phyloP scores from a whole-genome alignment of 2,888 invertebrate species.

The Sclerodermus sp. region DNA sequence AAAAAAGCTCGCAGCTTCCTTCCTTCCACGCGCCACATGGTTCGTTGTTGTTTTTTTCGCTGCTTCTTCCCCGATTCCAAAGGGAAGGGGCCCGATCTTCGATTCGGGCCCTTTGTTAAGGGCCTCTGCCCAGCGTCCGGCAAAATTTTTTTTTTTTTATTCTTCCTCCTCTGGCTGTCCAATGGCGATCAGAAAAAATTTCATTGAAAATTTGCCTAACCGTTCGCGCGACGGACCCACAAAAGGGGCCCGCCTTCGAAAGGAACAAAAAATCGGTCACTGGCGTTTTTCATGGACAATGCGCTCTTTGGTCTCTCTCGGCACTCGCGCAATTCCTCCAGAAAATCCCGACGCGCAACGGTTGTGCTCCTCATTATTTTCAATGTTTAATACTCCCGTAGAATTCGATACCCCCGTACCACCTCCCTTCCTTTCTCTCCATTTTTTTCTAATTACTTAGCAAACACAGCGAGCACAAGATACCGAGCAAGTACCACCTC shows the following conservation, averaged over 20 bases:
- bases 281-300: constrained; percentile 8
- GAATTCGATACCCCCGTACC: too few relatives aligned
- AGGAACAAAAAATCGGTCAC: constrained; percentile 16
- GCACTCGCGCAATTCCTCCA: neutral
- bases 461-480: too few relatives aligned
- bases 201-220: constrained; percentile 55
- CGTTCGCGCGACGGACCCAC: constrained; percentile 30
- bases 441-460: too few relatives aligned
- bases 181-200: constrained; percentile 29
- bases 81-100: constrained; percentile 15
- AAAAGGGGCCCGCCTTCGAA: constrained; percentile 20
- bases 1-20: constrained; percentile 31
- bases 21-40: constrained; percentile 51
- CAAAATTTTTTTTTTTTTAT: constrained; percentile 15
- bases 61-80: constrained; percentile 10
- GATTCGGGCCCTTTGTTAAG: constrained; percentile 38
- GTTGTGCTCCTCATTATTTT: neutral
- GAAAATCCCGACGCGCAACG: neutral
- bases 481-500: too few relatives aligned
- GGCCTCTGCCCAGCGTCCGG: constrained; percentile 45
- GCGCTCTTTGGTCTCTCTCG: neutral
- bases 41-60: constrained; percentile 42
- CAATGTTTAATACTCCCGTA: too few relatives aligned
- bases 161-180: neutral
- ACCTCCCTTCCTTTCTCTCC: too few relatives aligned